Evolutionary conservation across 2,113 vertebrate genomes (phyloP), one percentile per base, ranked within the genome.

Genomic region (Lampris incognitus): DNA sequence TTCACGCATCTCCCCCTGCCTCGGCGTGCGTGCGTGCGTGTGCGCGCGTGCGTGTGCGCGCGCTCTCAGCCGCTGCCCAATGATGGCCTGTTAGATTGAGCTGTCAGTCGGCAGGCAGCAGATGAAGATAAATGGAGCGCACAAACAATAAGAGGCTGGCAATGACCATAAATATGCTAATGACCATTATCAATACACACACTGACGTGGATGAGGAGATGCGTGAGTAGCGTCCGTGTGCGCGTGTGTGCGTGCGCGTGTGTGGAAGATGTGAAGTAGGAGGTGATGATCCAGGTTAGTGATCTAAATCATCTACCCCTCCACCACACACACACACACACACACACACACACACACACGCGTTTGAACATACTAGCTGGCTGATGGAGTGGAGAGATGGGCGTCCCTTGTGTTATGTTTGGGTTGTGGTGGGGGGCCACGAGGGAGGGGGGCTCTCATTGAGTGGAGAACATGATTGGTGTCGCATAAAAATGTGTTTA

Each of bases 161-260:
- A 95, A 96, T 96, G 95, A 98, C 97, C 96, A 99, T 99, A 97
- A 99, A 99, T 98, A 99, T 99, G 97, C 97, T 97, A 99, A 98
- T 97, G 89, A 59, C 5, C 76, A 87, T 93, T 92, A 93, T 94
- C 97, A 96, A 97, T 95, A 98, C 95, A 95, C 93, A 93, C 91
- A 83, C 78, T 95, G 96, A 97, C 96, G 96, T 81, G 95, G 80
- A 93, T 91, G 93, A 95, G 96, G 96, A 94, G 95, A 95, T 95
- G 85, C 94, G 51, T 69, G 66, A 13, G 46, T 51, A 37, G 85
- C 94, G 46, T 69, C 69, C 46, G 79, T 46, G 40, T 57, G 55
- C n/a, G 1, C 72, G 67, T 63, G 61, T 63, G 69, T 67, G 24
- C 81, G 86, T 89, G 44, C 87, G 82, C 68, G 78, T 77, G 69